Evolutionary conservation across 2,888 invertebrate species (phyloP).

Genomic region (Hyposoter didymator): DNA sequence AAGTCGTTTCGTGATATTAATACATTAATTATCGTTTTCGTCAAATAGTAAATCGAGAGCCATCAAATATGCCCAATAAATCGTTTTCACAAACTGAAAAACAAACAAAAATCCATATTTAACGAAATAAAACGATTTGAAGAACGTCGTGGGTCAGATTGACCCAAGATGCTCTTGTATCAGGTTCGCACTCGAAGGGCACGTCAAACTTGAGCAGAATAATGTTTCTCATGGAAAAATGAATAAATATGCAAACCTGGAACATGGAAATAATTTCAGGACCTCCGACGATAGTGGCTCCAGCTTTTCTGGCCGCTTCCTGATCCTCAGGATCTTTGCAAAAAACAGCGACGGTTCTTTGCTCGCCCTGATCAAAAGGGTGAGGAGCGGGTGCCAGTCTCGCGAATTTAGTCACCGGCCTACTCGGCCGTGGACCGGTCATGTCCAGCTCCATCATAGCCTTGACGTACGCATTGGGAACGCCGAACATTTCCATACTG

Average conservation of each 20-base stretch:
- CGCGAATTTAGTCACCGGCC: constrained; percentile 89
- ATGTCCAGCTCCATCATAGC: constrained; percentile 93
- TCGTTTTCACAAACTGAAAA: too few relatives aligned
- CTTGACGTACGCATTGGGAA: constrained; percentile 89
- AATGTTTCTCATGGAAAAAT: neutral
- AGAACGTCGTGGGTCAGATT: too few relatives aligned
- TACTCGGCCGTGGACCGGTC: constrained; percentile 86
- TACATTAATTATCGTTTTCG: too few relatives aligned
- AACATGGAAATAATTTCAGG: constrained; percentile 91
- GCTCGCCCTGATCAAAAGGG: constrained; percentile 89
- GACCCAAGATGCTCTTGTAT: neutral
- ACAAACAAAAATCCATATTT: too few relatives aligned
- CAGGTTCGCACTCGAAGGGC: neutral
- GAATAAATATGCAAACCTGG: constrained; percentile 84
- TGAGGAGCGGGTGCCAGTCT: constrained; percentile 89
- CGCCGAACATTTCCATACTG: constrained; percentile 93
- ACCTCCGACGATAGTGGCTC: constrained; percentile 91
- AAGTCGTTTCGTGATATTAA: too few relatives aligned
- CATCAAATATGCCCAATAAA: too few relatives aligned
- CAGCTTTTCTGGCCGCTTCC: constrained; percentile 88
- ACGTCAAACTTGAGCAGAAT: too few relatives aligned
- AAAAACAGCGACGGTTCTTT: constrained; percentile 90
- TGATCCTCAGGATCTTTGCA: constrained; percentile 88
- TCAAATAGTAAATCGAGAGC: too few relatives aligned
- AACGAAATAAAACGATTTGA: too few relatives aligned